Conservation (phyloP, 2,888 invertebrate species). For the Leptarthrus brevirostris region DNA sequence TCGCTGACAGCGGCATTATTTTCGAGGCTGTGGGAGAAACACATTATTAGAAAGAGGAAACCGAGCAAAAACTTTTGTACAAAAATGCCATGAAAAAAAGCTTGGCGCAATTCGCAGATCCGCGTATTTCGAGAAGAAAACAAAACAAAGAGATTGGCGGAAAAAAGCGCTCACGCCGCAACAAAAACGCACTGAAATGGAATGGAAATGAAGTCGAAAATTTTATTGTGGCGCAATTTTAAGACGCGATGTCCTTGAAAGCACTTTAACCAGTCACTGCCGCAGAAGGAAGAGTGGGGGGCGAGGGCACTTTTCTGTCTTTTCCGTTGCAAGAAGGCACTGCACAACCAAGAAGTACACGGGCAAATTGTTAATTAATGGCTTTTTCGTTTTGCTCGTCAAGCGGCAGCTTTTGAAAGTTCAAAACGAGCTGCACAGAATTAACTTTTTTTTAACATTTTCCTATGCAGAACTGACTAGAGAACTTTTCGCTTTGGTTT, state of each 20-base stretch:
- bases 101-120: too few species aligned
- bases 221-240: slow-evolving; percentile 22
- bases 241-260: slow-evolving; percentile 32
- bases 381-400: too few species aligned
- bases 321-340: slow-evolving; percentile 16
- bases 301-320: slow-evolving; percentile 3
- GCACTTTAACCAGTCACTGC: slow-evolving; percentile 15
- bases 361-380: too few species aligned
- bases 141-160: too few species aligned
- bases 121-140: too few species aligned
- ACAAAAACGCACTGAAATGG: slow-evolving; percentile 29
- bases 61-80: neutral
- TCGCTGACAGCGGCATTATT: slow-evolving; percentile 16
- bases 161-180: too few species aligned
- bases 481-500: too few species aligned
- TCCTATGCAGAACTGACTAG: too few species aligned
- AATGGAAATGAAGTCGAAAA: slow-evolving; percentile 32
- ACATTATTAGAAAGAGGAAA: slow-evolving; percentile 32
- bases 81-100: neutral
- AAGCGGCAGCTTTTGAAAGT: too few species aligned
- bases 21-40: slow-evolving; percentile 37
- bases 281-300: neutral
- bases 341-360: too few species aligned
- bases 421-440: too few species aligned
- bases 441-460: too few species aligned